Conservation (phyloP, 2,888 invertebrate species). For the Nasonovia ribisnigri region DNA sequence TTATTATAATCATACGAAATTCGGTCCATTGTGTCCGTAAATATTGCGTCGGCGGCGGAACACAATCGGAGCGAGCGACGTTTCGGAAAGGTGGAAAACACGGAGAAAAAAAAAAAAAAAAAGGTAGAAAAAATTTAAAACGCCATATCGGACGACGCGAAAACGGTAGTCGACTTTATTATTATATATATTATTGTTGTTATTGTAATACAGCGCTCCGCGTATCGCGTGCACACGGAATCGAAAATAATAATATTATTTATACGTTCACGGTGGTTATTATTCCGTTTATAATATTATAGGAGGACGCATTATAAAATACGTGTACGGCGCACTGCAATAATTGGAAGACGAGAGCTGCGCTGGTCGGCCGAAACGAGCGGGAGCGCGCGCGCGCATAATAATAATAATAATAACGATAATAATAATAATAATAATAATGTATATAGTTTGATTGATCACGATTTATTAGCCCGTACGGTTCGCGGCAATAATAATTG, state of each 20-base stretch:
- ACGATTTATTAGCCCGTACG: conserved; percentile 60
- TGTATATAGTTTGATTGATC: conserved; percentile 46
- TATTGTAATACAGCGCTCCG: background rate
- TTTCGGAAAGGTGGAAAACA: conserved; percentile 26
- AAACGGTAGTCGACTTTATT: conserved; percentile 38
- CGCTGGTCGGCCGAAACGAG: background rate
- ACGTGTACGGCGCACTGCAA: background rate
- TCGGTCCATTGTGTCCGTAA: conserved; percentile 38
- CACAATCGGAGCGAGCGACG: background rate
- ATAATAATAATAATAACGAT: background rate
- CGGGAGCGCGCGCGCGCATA: conserved; percentile 7
- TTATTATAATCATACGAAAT: conserved; percentile 4
- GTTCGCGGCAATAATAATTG: conserved; percentile 63
- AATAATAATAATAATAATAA: too few species aligned
- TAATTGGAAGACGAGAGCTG: background rate
- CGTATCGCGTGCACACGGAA: conserved; percentile 22
- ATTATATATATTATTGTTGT: background rate
- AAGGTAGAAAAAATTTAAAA: background rate
- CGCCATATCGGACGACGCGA: background rate
- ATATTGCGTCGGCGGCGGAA: conserved; percentile 18
- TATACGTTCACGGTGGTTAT: background rate
- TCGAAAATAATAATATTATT: conserved; percentile 17
- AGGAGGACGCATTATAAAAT: background rate
- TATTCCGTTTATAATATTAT: background rate
- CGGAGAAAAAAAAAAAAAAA: background rate